Evolutionary conservation across 2,888 invertebrate species (phyloP).

Genomic region (Andrena flavipes): DNA sequence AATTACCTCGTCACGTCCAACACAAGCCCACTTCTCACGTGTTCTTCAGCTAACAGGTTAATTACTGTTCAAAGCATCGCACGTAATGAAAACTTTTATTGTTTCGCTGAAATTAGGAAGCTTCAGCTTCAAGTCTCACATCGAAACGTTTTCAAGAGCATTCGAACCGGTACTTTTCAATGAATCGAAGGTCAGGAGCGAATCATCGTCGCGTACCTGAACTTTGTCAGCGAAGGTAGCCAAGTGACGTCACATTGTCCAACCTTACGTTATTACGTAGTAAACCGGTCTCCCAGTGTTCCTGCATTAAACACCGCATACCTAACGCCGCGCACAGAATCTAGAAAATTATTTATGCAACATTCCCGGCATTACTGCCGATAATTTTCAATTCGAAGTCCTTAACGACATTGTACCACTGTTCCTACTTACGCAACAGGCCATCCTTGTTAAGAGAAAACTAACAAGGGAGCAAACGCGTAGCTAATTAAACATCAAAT

Average conservation of each 20-base stretch:
- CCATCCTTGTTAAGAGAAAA: not conserved
- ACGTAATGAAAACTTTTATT: not conserved
- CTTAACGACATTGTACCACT: not conserved
- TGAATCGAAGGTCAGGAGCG: conserved; percentile 65
- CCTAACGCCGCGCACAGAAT: conserved; percentile 13
- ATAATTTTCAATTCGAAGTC: not conserved
- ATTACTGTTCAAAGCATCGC: not conserved
- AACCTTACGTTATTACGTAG: conserved; percentile 62
- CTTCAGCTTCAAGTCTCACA: not conserved
- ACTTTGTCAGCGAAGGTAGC: conserved; percentile 66
- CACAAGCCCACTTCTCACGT: not conserved
- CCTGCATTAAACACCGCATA: conserved; percentile 37
- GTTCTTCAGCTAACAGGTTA: not conserved
- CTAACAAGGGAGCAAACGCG: not conserved
- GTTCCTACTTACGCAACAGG: not conserved
- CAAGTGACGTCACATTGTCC: conserved; percentile 65
- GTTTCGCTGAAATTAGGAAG: not conserved
- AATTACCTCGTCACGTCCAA: not conserved
- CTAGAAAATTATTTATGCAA: conserved; percentile 15
- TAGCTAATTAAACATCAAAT: too few species aligned
- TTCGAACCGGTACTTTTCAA: conserved; percentile 18
- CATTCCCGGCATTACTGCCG: conserved; percentile 16
- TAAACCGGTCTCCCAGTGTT: conserved; percentile 51
- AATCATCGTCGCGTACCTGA: conserved; percentile 69
- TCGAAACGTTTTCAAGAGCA: conserved; percentile 5